These are phyloP conservation scores for Cotesia typhae DNA, from an alignment of 1,140 invertebrate species.

Conservation along the genomic window DNA sequence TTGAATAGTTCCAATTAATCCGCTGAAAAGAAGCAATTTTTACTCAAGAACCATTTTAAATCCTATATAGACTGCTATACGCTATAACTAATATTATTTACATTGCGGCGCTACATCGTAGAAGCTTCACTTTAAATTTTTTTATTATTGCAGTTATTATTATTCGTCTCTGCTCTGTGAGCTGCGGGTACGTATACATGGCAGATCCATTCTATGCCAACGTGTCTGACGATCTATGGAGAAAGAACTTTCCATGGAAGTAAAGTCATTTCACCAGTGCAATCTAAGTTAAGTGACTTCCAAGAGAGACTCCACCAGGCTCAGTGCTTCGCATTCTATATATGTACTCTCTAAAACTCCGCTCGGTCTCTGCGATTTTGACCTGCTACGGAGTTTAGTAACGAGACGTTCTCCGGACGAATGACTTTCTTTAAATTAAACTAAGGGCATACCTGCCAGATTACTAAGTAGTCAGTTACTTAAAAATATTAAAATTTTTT, in stretches of 20 bases:
- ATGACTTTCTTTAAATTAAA: conserved; percentile 12
- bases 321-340: neutral
- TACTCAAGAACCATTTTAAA: conserved; percentile 14
- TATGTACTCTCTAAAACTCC: conserved; percentile 49
- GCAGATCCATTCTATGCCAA: conserved; percentile 24
- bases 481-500: neutral
- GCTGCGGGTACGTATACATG: neutral
- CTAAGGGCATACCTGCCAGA: neutral
- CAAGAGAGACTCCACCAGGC: conserved; percentile 54
- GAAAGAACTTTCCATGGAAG: conserved; percentile 56
- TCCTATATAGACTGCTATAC: neutral
- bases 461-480: conserved; percentile 10
- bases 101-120: neutral
- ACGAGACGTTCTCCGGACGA: conserved; percentile 11
- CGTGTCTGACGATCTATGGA: conserved; percentile 28
- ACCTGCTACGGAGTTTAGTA: conserved; percentile 23
- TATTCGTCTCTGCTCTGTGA: neutral
- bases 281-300: conserved; percentile 68
- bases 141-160: neutral
- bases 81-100: conserved; percentile 16
- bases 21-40: conserved; percentile 33
- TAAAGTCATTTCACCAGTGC: conserved; percentile 65
- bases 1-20: conserved; percentile 28
- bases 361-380: conserved; percentile 39
- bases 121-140: neutral